A percentile compares a stretch with the other conserved stretches of the same genome.
These are phyloP conservation scores for Copidosoma aretas DNA, from an alignment of 2,888 invertebrate genomes.

Conservation along the genomic window DNA sequence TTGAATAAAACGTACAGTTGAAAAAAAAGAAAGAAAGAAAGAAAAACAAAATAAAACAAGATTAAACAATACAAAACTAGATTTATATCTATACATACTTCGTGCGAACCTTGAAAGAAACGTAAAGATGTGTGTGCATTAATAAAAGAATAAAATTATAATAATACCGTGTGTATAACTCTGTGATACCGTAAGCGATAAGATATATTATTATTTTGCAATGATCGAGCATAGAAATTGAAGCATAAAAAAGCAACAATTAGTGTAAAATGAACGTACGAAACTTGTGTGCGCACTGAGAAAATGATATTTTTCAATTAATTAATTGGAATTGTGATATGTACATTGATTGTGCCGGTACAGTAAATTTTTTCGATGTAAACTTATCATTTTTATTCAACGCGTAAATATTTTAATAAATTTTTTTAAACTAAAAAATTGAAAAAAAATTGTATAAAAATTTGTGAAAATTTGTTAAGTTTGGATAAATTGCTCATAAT, in stretches of 20 bases:
- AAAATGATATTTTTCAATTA: conserved; percentile 33
- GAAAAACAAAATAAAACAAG: conserved; percentile 9
- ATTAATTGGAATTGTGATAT: conserved; percentile 28
- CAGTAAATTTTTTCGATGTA: conserved; percentile 17
- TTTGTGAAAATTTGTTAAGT: background rate
- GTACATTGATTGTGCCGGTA: conserved; percentile 2
- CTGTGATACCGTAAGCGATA: conserved; percentile 62
- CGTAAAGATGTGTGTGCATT: conserved; percentile 47
- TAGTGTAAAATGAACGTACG: conserved; percentile 28
- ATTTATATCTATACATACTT: conserved; percentile 14
- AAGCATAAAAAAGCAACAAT: conserved; percentile 30
- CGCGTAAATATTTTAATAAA: conserved; percentile 5
- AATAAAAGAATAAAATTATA: conserved; percentile 15
- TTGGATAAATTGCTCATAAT: background rate
- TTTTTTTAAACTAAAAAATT: background rate
- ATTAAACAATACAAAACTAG: conserved; percentile 4
- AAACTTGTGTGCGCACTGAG: conserved; percentile 37
- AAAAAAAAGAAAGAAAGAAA: background rate
- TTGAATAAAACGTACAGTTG: background rate
- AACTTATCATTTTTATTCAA: conserved; percentile 22
- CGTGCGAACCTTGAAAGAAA: conserved; percentile 37
- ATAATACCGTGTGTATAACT: conserved; percentile 57
- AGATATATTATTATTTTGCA: conserved; percentile 58
- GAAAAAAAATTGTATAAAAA: background rate
- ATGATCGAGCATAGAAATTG: conserved; percentile 44